Conservation (phyloP, 1,140 invertebrate genomes). For the Camponotus vicinus region DNA sequence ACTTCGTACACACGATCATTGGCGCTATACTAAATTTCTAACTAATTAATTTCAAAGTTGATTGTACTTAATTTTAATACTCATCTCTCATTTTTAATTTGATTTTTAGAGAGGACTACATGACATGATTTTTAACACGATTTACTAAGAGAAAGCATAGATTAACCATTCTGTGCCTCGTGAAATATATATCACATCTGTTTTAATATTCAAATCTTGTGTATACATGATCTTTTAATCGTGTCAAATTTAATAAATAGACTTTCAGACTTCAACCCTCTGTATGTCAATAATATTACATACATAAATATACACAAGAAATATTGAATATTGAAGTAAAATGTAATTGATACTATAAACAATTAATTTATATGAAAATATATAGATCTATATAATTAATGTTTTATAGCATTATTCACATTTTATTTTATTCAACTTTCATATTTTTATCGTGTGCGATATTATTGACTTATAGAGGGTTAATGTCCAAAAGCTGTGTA, state of each 20-base stretch:
- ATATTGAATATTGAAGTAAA: no score
- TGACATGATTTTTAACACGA: background rate
- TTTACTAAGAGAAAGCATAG: background rate
- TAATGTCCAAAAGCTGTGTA: conserved; percentile 3
- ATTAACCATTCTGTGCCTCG: background rate
- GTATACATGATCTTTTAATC: no score
- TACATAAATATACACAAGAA: no score
- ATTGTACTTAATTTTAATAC: conserved; percentile 12
- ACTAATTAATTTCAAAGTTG: background rate
- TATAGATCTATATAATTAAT: no score
- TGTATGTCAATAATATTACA: no score
- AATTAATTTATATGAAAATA: no score
- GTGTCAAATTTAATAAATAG: no score
- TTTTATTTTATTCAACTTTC: background rate
- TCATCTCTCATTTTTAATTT: background rate
- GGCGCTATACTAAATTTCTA: background rate
- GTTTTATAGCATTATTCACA: no score
- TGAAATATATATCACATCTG: background rate
- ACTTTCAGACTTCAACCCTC: no score
- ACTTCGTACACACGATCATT: background rate
- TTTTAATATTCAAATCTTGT: background rate
- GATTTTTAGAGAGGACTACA: background rate
- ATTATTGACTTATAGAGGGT: background rate
- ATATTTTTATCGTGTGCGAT: background rate
- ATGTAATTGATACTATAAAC: no score